Base-by-base conservation (phyloP, 2,888 invertebrate species). In the Dolichopus griseipennis region DNA sequence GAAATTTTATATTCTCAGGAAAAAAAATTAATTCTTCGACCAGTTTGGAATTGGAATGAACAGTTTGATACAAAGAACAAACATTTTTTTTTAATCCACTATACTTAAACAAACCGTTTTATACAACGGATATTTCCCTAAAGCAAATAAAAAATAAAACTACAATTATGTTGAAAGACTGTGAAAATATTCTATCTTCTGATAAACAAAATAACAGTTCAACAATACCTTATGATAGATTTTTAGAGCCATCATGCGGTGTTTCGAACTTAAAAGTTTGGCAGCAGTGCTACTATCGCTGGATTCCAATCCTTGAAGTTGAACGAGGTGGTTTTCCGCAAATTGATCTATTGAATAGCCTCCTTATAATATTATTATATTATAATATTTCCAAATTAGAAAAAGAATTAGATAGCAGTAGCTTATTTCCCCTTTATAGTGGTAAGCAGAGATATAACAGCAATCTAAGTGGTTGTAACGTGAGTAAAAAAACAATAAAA, bases 1-100 rank as follows among this genome's bases (percentile, higher is more conserved):
- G n/a, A n/a, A n/a, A n/a, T n/a, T n/a, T n/a, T n/a, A n/a, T n/a
- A 61, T 33, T 22, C 65, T 7, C n/a, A 74, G 74, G 74, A 79
- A 34, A 73, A 74, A 0, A 75, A 76, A 43, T 82, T 92, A 67
- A 84, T 88, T 15, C 81, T 90, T 65, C 84, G 93, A 7, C 90
- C 92, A 6, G 89, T 92, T 2, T 96, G 95, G 95, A 92, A 94
- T 77, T 95, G 95, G 95, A 86, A 88, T 69, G 90, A 92, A 75
- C 95, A 95, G 80, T 94, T 94, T 77, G 84, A 86, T 0, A 90
- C 92, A 65, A 88, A 88, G 69, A 94, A 95, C 77, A 88, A 90
- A 69, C 84, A 88, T 5, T 83, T 94, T 95, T 96, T 79, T 88
- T 88, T 76, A 96, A 95, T 80, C 95, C 95, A 0, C 83, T 95